Evolutionary conservation across 2,113 vertebrate species (phyloP).

Genomic region (Alligator sinensis): DNA sequence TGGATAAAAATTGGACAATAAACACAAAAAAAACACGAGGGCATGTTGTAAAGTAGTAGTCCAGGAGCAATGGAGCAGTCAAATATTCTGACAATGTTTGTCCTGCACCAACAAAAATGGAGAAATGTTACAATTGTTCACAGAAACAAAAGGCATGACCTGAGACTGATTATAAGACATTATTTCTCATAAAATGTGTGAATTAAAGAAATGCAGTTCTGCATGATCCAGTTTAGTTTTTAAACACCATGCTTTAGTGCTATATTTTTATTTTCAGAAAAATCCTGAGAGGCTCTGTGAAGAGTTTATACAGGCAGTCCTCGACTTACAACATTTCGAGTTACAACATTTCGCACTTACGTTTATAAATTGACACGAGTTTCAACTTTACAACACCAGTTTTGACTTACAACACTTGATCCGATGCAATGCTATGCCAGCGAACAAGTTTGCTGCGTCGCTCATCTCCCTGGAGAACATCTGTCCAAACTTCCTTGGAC

Average conservation of each 20-base stretch:
- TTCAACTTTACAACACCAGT: background rate
- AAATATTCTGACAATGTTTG: background rate
- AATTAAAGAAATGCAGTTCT: background rate
- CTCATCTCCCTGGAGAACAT: background rate
- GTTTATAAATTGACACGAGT: background rate
- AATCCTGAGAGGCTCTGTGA: background rate
- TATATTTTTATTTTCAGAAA: background rate
- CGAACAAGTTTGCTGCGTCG: too few relatives aligned
- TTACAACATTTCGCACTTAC: too few relatives aligned
- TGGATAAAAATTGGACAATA: too few relatives aligned
- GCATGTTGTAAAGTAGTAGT: too few relatives aligned
- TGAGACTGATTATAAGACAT: background rate
- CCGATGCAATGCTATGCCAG: background rate
- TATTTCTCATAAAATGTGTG: background rate
- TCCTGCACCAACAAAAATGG: background rate
- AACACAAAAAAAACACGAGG: too few relatives aligned
- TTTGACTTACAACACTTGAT: too few relatives aligned
- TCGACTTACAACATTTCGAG: too few relatives aligned
- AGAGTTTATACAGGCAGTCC: background rate
- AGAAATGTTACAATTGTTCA: background rate
- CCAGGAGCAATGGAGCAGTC: background rate
- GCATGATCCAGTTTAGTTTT: background rate
- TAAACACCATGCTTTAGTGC: background rate
- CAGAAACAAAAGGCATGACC: background rate
- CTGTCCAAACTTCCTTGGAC: too few relatives aligned